Conservation (phyloP, 2,888 invertebrate genomes). For the Coenonympha glycerion region DNA sequence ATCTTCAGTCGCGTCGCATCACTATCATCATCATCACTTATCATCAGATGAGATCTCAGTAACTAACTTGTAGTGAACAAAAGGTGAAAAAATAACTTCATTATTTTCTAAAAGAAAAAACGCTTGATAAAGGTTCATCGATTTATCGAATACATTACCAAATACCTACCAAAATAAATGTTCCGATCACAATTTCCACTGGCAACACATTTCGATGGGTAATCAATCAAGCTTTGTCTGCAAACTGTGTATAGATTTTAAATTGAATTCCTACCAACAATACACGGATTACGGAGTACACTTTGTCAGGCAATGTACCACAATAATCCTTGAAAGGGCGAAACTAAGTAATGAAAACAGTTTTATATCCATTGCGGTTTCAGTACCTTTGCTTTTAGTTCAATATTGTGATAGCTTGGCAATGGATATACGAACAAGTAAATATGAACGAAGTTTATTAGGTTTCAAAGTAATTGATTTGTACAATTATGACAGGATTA, state of each 20-base stretch:
- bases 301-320: slow-evolving; percentile 52
- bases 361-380: slow-evolving; percentile 31
- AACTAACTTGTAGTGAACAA: too few relatives aligned
- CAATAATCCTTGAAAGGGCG: slow-evolving; percentile 22
- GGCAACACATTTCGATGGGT: slow-evolving; percentile 51
- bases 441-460: slow-evolving; percentile 12
- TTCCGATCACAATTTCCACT: slow-evolving; percentile 11
- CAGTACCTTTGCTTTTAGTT: neutral
- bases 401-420: slow-evolving; percentile 18
- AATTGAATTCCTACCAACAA: slow-evolving; percentile 73
- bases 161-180: slow-evolving; percentile 1
- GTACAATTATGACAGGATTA: slow-evolving; percentile 57
- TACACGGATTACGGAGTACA: slow-evolving; percentile 62
- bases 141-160: neutral
- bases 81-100: too few relatives aligned
- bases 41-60: too few relatives aligned
- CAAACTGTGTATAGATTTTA: slow-evolving; percentile 63
- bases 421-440: slow-evolving; percentile 30
- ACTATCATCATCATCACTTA: too few relatives aligned
- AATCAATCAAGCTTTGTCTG: slow-evolving; percentile 72
- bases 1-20: too few relatives aligned
- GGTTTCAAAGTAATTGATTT: slow-evolving; percentile 46
- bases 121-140: neutral
- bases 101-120: too few relatives aligned
- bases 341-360: slow-evolving; percentile 12